Evolutionary conservation across 1,140 invertebrate species (phyloP).

Genomic region (Pomacea maculata): DNA sequence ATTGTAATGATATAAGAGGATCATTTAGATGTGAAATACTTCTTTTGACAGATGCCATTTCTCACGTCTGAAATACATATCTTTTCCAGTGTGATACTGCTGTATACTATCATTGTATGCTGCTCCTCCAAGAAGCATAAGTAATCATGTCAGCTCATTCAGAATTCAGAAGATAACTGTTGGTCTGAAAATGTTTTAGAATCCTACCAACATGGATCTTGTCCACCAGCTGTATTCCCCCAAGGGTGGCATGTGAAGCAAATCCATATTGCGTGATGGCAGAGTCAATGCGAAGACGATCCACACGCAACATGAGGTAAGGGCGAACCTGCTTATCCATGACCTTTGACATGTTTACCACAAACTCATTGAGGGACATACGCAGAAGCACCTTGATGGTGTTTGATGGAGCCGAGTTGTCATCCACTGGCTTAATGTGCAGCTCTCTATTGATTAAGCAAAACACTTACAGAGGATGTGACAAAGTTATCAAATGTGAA

Average conservation of each 20-base stretch:
- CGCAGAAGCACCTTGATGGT: slow-evolving; percentile 77
- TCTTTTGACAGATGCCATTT: too few species aligned
- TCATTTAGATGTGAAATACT: too few species aligned
- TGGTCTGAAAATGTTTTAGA: not conserved
- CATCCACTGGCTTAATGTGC: slow-evolving; percentile 84
- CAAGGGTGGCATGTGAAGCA: slow-evolving; percentile 78
- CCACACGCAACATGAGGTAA: slow-evolving; percentile 79
- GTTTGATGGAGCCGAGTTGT: slow-evolving; percentile 83
- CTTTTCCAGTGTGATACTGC: too few species aligned
- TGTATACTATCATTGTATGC: too few species aligned
- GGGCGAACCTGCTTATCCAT: slow-evolving; percentile 67
- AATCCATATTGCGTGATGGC: slow-evolving; percentile 80
- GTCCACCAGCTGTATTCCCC: slow-evolving; percentile 79
- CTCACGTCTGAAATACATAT: too few species aligned
- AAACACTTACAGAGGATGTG: not conserved
- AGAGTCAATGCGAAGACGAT: slow-evolving; percentile 77
- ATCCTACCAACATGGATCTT: slow-evolving; percentile 76
- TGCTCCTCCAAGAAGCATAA: too few species aligned
- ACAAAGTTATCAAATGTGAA: too few species aligned
- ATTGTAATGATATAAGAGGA: too few species aligned
- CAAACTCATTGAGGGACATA: slow-evolving; percentile 77
- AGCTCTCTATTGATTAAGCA: slow-evolving; percentile 68
- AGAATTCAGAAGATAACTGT: too few species aligned
- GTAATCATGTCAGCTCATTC: too few species aligned
- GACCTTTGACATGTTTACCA: slow-evolving; percentile 69